Percentiles rank a stretch among this genome's conserved stretches.
These are phyloP conservation scores for Pseudomyrmex concolor DNA, from an alignment of 1,140 invertebrate species.

Conservation along the genomic window DNA sequence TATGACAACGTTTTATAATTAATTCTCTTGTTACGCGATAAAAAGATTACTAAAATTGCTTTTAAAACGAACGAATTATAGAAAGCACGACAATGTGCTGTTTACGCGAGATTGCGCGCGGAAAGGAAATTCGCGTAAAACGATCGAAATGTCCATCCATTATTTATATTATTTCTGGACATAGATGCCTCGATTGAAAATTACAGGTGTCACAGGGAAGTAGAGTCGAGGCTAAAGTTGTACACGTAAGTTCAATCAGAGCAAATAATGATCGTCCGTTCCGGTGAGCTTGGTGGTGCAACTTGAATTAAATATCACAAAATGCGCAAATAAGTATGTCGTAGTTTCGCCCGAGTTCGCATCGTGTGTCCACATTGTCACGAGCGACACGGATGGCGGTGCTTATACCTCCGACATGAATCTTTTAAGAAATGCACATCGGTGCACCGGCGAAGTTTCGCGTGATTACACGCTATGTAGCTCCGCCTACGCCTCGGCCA, in stretches of 20 bases:
- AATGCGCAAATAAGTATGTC: slow-evolving; percentile 56
- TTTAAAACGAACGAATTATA: neutral
- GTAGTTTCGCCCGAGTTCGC: slow-evolving; percentile 54
- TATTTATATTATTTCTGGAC: slow-evolving; percentile 16
- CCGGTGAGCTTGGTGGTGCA: slow-evolving; percentile 4
- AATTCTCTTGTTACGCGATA: neutral
- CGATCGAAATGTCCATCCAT: neutral
- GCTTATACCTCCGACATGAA: slow-evolving; percentile 48
- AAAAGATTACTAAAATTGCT: neutral
- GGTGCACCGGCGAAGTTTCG: slow-evolving; percentile 19
- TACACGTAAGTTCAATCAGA: slow-evolving; percentile 49
- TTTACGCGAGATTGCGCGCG: neutral
- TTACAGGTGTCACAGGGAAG: slow-evolving; percentile 33
- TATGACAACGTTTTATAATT: neutral
- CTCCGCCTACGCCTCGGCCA: neutral
- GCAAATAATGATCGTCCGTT: slow-evolving; percentile 44
- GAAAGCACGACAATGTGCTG: neutral
- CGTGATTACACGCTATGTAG: slow-evolving; percentile 70
- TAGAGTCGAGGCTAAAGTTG: slow-evolving; percentile 51
- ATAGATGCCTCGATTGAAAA: slow-evolving; percentile 39
- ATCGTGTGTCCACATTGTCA: slow-evolving; percentile 26
- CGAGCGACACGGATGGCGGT: neutral
- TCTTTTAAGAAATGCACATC: slow-evolving; percentile 46
- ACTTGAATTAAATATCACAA: slow-evolving; percentile 56
- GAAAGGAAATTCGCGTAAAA: neutral